These are phyloP conservation scores for Tiaroga cobitis DNA, from an alignment of 2,797 vertebrate genomes.

Conservation along the genomic window DNA sequence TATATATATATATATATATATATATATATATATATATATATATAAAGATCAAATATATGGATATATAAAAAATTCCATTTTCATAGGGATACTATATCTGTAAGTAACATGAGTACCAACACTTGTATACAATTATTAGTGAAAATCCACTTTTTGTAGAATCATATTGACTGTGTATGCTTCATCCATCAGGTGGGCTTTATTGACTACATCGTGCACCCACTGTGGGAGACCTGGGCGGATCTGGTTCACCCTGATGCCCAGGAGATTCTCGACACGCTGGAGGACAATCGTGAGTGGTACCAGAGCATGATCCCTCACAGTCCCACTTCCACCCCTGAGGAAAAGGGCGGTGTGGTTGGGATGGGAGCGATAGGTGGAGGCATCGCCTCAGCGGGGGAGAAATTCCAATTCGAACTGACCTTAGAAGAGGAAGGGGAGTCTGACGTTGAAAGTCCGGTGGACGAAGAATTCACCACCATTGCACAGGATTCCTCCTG, in stretches of 20 bases:
- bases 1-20: no score
- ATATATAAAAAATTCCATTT: no score
- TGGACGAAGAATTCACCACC: constrained; percentile 66
- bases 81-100: neutral
- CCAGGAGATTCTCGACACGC: constrained; percentile 89
- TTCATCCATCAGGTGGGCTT: constrained; percentile 84
- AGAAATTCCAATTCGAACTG: constrained; percentile 88
- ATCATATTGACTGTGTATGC: neutral
- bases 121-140: neutral
- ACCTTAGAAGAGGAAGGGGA: constrained; percentile 86
- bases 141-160: neutral
- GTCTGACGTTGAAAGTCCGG: constrained; percentile 78
- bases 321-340: constrained; percentile 81
- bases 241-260: constrained; percentile 93
- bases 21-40: no score
- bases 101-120: neutral
- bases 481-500: constrained; percentile 61
- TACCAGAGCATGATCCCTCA: constrained; percentile 93
- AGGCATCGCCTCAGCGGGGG: constrained; percentile 51
- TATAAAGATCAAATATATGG: no score
- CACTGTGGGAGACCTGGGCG: constrained; percentile 93
- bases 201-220: constrained; percentile 93
- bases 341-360: constrained; percentile 55
- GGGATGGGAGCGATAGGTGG: constrained; percentile 51
- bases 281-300: constrained; percentile 95